Percentiles rank a stretch among this genome's conserved stretches.
Evolutionary conservation across 2,797 vertebrate species (phyloP).

Genomic region (Sternotherus odoratus): DNA sequence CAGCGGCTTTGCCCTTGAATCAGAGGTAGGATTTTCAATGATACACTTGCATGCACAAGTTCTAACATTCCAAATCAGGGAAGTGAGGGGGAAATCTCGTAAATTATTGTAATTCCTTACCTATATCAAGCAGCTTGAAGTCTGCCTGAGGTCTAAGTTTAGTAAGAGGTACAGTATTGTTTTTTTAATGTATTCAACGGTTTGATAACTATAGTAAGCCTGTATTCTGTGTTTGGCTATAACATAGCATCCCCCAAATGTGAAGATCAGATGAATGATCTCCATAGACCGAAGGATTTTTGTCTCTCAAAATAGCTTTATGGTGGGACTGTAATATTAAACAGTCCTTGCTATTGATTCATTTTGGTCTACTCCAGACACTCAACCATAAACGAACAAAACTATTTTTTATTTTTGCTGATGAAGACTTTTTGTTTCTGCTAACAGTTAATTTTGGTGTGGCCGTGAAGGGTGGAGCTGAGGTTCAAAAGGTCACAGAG

Average conservation of each 20-base stretch:
- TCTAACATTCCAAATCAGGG: no score
- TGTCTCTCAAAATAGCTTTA: not conserved
- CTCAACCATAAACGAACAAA: conserved; percentile 7
- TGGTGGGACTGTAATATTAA: not conserved
- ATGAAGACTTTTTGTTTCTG: conserved; percentile 15
- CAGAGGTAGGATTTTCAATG: no score
- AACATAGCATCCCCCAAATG: not conserved
- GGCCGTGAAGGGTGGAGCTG: conserved; percentile 60
- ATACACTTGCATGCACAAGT: no score
- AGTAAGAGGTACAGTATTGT: not conserved
- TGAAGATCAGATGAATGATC: not conserved
- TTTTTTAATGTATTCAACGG: not conserved
- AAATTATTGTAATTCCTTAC: no score
- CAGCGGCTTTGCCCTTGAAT: no score
- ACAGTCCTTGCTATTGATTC: not conserved
- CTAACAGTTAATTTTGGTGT: not conserved
- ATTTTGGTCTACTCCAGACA: not conserved
- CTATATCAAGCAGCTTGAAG: not conserved
- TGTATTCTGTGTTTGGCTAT: not conserved
- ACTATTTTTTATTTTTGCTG: conserved; percentile 20
- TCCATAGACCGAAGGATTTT: not conserved
- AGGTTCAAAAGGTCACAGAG: conserved; percentile 51
- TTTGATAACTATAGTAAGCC: not conserved
- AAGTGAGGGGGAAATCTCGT: no score
- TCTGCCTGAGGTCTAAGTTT: not conserved